A percentile compares a stretch with the other conserved stretches of the same genome.
These are phyloP conservation scores for Dryobates pubescens DNA, from an alignment of 2,797 vertebrate genomes.

Conservation along the genomic window DNA sequence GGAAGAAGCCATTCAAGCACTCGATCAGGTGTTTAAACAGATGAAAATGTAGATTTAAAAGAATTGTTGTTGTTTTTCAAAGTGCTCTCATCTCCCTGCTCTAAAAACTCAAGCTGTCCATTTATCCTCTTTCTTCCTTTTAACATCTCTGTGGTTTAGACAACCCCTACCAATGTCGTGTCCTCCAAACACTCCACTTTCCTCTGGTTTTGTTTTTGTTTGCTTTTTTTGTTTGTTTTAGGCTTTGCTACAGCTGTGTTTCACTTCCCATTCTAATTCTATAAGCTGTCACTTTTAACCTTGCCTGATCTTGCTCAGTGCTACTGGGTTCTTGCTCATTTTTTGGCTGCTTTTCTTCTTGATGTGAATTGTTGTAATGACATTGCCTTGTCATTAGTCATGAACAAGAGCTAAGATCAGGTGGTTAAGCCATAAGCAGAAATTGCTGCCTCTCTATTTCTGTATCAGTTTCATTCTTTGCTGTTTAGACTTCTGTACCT, in stretches of 20 bases:
- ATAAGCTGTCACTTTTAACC: background rate
- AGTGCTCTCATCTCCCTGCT: background rate
- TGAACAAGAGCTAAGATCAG: background rate
- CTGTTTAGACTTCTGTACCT: background rate
- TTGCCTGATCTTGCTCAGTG: background rate
- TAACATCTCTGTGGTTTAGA: background rate
- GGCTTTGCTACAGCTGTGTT: background rate
- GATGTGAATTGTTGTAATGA: background rate
- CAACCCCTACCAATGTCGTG: background rate
- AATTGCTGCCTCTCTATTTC: background rate
- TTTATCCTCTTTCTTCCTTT: background rate
- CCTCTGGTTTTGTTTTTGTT: background rate
- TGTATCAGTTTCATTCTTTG: background rate
- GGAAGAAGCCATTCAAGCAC: conserved; percentile 84
- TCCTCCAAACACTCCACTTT: background rate
- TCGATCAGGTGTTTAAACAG: conserved; percentile 84
- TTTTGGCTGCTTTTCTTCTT: background rate
- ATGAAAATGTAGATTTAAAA: background rate
- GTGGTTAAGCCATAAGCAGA: background rate
- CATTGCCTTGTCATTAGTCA: background rate
- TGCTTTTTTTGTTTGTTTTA: background rate
- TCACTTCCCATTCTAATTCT: background rate
- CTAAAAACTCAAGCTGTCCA: background rate
- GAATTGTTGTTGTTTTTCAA: background rate
- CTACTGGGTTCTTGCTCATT: background rate